Percentiles rank a stretch among this genome's conserved stretches.
These are phyloP conservation scores for Chaetodon auriga DNA, from an alignment of 2,113 vertebrate genomes.

Conservation along the genomic window DNA sequence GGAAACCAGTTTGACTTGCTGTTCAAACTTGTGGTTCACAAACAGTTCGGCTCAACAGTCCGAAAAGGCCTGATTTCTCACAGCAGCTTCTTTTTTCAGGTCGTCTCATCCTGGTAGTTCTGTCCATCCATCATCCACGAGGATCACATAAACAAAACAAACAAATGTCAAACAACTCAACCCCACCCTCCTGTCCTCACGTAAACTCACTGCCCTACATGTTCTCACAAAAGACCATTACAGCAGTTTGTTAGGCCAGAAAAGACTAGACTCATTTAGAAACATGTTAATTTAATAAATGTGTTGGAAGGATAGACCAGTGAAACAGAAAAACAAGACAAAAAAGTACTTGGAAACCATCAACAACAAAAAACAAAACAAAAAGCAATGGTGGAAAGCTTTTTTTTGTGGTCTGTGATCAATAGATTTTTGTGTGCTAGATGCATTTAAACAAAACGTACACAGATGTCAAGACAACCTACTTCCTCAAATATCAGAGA, in stretches of 20 bases:
- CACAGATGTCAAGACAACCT: background rate
- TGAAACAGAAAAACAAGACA: background rate
- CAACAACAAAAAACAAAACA: too few relatives aligned
- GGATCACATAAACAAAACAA: constrained; percentile 24
- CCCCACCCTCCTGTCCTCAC: background rate
- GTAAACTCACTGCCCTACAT: background rate
- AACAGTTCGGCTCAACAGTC: constrained; percentile 6
- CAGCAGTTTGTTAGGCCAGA: background rate
- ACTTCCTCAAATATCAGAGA: background rate
- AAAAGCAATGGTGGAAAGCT: background rate
- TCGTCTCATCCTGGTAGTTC: constrained; percentile 30
- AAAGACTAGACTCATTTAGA: background rate
- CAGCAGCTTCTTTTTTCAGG: background rate
- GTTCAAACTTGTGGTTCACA: constrained; percentile 42
- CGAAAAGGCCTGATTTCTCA: constrained; percentile 24
- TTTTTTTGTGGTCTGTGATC: background rate
- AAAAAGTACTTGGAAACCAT: background rate
- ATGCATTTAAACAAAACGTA: background rate
- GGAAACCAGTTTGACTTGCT: constrained; percentile 69
- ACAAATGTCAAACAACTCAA: constrained; percentile 25
- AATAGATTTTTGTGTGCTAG: background rate
- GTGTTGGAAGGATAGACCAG: background rate
- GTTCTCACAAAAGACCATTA: background rate
- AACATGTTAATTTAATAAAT: background rate
- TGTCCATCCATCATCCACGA: constrained; percentile 13